phyloP scores from a whole-genome alignment of 2,888 invertebrate species.

The Cremastinae sp. region DNA sequence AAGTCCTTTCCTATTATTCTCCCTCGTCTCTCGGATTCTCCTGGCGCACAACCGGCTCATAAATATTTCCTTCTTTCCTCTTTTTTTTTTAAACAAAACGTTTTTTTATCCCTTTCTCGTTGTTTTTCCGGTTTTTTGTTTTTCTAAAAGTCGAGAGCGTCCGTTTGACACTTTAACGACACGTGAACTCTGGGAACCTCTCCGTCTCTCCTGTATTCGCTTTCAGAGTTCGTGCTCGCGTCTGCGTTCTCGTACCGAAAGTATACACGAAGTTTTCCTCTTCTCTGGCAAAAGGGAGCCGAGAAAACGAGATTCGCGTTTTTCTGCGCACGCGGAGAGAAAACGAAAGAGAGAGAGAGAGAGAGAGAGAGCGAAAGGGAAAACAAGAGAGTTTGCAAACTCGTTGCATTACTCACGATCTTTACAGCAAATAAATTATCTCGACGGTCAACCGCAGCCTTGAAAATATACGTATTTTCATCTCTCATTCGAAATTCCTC shows the following conservation, averaged over 20 bases:
- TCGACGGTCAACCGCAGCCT: slow-evolving; percentile 42
- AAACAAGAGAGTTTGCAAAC: slow-evolving; percentile 24
- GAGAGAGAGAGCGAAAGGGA: slow-evolving; percentile 11
- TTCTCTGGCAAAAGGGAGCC: not conserved
- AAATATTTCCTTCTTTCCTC: slow-evolving; percentile 25
- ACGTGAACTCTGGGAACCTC: slow-evolving; percentile 9
- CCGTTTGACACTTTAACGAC: slow-evolving; percentile 33
- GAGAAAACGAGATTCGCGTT: slow-evolving; percentile 10
- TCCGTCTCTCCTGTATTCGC: too few species aligned
- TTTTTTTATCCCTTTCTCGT: too few species aligned
- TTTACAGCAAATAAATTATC: slow-evolving; percentile 70
- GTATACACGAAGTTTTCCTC: slow-evolving; percentile 1
- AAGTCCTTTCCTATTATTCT: not conserved
- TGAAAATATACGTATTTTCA: slow-evolving; percentile 44
- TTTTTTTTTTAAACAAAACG: too few species aligned
- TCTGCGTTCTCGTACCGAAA: slow-evolving; percentile 1
- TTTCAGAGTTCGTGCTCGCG: not conserved
- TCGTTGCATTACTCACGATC: slow-evolving; percentile 65
- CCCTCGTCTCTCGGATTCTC: not conserved
- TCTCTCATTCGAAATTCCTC: not conserved
- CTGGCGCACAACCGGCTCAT: slow-evolving; percentile 13
- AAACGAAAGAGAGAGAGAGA: slow-evolving; percentile 11
- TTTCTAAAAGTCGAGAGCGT: not conserved
- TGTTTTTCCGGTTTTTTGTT: too few species aligned
- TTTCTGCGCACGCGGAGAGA: not conserved